Conservation (phyloP, 2,888 invertebrate species). For the Lasius platythorax region DNA sequence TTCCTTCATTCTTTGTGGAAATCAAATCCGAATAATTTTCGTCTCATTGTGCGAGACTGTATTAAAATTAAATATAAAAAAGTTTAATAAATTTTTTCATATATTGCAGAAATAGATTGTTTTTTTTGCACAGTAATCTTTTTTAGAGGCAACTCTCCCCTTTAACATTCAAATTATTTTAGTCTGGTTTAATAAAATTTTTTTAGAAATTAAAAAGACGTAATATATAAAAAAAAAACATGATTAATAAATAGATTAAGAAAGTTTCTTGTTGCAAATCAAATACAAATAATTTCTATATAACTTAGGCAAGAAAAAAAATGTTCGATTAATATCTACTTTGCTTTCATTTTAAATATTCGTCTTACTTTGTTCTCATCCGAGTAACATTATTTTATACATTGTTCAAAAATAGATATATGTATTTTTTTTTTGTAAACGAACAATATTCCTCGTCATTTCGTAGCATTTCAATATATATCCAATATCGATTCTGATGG, state of each 20-base stretch:
- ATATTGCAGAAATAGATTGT: neutral
- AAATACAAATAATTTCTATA: neutral
- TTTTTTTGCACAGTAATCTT: neutral
- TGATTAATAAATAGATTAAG: neutral
- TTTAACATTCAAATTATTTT: neutral
- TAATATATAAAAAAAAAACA: neutral
- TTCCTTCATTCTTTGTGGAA: neutral
- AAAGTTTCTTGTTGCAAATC: neutral
- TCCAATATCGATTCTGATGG: neutral
- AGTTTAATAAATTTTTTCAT: neutral
- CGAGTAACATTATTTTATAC: constrained; percentile 5
- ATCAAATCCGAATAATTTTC: neutral
- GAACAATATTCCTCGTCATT: neutral
- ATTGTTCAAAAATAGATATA: neutral
- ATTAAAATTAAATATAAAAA: constrained; percentile 1
- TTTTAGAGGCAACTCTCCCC: neutral
- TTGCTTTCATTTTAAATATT: neutral
- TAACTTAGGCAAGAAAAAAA: neutral
- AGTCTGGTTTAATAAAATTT: neutral
- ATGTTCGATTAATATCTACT: neutral
- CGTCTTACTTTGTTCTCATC: neutral
- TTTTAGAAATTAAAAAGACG: neutral
- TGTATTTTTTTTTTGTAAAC: neutral
- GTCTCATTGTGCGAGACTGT: neutral
- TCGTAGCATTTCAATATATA: too few relatives aligned